phyloP scores from a whole-genome alignment of 1,140 invertebrate species.

The Sarcophaga peregrina region DNA sequence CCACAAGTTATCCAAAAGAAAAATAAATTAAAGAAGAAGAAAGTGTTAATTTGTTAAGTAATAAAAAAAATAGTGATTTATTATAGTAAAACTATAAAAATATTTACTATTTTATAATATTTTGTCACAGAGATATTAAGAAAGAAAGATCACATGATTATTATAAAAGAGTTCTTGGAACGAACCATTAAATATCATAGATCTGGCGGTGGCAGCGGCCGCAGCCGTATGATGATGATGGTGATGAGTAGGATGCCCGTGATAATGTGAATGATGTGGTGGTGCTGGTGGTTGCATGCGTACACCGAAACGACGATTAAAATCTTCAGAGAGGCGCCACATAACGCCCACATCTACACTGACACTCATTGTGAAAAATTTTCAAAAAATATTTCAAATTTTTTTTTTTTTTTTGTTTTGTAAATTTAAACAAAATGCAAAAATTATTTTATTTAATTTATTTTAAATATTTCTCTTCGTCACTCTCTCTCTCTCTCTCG shows the following conservation, averaged over 20 bases:
- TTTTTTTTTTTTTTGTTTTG: neutral
- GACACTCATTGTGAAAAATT: constrained; percentile 57
- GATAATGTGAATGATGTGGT: constrained; percentile 50
- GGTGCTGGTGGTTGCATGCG: constrained; percentile 55
- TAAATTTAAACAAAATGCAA: too few species aligned
- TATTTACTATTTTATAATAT: neutral
- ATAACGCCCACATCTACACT: constrained; percentile 66
- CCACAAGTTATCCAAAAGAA: too few species aligned
- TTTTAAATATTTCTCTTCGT: too few species aligned
- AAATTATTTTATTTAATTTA: neutral
- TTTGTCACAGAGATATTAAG: neutral
- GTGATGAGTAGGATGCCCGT: constrained; percentile 52
- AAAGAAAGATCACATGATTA: neutral
- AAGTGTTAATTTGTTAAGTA: too few species aligned
- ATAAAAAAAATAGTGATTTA: too few species aligned
- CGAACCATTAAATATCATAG: constrained; percentile 69
- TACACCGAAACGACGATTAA: constrained; percentile 63
- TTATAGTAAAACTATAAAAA: too few species aligned
- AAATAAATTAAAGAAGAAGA: too few species aligned
- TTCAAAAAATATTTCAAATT: too few species aligned
- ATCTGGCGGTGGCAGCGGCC: constrained; percentile 51
- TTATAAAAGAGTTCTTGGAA: neutral
- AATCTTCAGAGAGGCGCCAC: constrained; percentile 66
- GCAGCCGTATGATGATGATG: constrained; percentile 50
- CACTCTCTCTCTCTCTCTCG: too few species aligned